A percentile compares a stretch with the other conserved stretches of the same genome.
phyloP scores from a whole-genome alignment of 1,140 invertebrate species.

The Sitodiplosis mosellana region DNA sequence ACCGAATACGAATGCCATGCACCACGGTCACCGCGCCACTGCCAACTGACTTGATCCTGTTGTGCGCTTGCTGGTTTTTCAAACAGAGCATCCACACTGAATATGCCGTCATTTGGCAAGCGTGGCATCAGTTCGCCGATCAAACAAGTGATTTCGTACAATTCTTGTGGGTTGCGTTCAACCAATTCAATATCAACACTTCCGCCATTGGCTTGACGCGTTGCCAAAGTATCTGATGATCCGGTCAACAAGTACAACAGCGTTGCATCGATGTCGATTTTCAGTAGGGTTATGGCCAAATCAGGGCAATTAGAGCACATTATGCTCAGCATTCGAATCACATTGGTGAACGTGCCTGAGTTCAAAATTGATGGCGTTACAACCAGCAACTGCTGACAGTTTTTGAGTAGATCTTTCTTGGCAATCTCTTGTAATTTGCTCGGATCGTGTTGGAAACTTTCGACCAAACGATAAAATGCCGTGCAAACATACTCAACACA shows the following conservation, averaged over 20 bases:
- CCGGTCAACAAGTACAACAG: slow-evolving; percentile 81
- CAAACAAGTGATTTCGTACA: slow-evolving; percentile 89
- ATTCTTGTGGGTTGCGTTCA: slow-evolving; percentile 78
- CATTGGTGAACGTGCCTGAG: slow-evolving; percentile 86
- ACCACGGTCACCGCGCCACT: slow-evolving; percentile 91
- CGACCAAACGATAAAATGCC: slow-evolving; percentile 87
- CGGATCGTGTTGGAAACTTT: slow-evolving; percentile 88
- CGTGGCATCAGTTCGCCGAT: slow-evolving; percentile 92
- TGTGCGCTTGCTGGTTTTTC: slow-evolving; percentile 46
- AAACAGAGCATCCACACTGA: slow-evolving; percentile 74
- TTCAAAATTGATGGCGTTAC: slow-evolving; percentile 84
- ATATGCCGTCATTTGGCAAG: slow-evolving; percentile 83
- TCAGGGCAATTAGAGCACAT: slow-evolving; percentile 91
- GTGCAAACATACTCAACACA: slow-evolving; percentile 93
- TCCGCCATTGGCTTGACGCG: slow-evolving; percentile 5
- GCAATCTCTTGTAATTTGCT: slow-evolving; percentile 86
- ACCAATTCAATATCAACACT: slow-evolving; percentile 61
- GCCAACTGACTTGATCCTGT: slow-evolving; percentile 78
- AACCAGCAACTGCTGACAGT: slow-evolving; percentile 82
- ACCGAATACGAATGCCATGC: slow-evolving; percentile 44
- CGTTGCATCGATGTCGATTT: slow-evolving; percentile 90
- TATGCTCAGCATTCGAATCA: slow-evolving; percentile 83
- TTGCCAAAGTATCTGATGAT: slow-evolving; percentile 39
- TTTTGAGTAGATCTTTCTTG: slow-evolving; percentile 75
- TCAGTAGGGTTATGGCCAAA: slow-evolving; percentile 72